Evolutionary conservation across 1,140 invertebrate species (phyloP), one percentile per base, ranked within the genome.

Genomic region (Mya arenaria): DNA sequence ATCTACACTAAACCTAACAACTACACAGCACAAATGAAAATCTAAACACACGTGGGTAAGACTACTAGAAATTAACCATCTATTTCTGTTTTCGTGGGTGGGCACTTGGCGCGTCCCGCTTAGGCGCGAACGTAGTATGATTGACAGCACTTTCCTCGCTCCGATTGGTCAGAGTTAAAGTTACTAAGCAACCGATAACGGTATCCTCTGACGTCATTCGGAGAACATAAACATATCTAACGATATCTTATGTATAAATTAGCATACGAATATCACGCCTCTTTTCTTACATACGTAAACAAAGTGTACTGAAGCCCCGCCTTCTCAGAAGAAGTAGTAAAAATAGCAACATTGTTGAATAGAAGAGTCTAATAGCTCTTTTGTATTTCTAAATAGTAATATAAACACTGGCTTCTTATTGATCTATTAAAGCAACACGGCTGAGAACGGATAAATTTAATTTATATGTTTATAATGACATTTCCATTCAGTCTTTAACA

Each of bases 51-150:
- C 88, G 88, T 89, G 88, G 87, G 85, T 74, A 63, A 74, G 25
- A 52, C 48, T 52, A 52, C 48, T 52, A 52, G 48, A 52, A 52
- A n/a, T n/a, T 52, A 52, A 52, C 19, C 48, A 17, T 52, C 25
- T 23, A n/a, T n/a, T 52, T 23, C 84, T 85, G 52, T 82, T 77
- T 72, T 85, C 83, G 86, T 87, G 88, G 88, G 86, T 87, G 88
- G 87, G 86, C 85, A 85, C 77, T 87, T 87, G 87, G 83, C 85
- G 87, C 85, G 85, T 83, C 81, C 84, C 81, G 75, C 84, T 81
- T 87, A 89, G 85, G 88, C 88, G 87, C 88, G 78, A 88, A 86
- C 74, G 63, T 63, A 58, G 72, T 58, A 58, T 90, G 88, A 90
- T 88, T 89, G 89, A 88, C 89, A 89, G 71, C 37, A 44, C 34